Evolutionary conservation across 2,797 vertebrate species (phyloP), one percentile per base, ranked within the genome.

Genomic region (Etheostoma nigrum): DNA sequence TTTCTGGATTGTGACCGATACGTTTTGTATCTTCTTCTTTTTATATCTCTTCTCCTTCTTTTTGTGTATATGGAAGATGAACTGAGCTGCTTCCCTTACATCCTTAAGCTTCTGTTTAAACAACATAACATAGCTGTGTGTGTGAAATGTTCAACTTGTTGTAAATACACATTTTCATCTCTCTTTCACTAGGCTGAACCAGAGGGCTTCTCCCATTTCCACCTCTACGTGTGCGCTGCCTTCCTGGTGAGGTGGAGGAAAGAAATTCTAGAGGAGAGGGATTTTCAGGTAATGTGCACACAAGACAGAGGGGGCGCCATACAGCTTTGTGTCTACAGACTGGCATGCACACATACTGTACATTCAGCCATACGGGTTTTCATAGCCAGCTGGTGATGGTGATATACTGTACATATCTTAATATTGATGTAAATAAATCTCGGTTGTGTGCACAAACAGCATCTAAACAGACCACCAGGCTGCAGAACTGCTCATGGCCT

Each of bases 131-230:
- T 15, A n/a, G 21, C 64, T 61, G 15, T 49, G 40, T 47, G 30
- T 77, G 40, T 54, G 30, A 76, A 73, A 69, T 67, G 25, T 75
- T 66, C 42, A 79, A 76, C 53, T 30, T 72, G 23, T n/a, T 6
- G 19, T 57, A 62, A 54, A 78, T 67, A 16, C 67, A 42, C 30
- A 48, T 48, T 58, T 59, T 19, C 19, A 18, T 68, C 76, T 64
- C 58, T 78, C 42, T 44, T 25, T 89, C 63, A 63, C 53, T 68
- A 99, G 98, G 97, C 98, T 59, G 98, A 99, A 94, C 98, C 98
- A 18, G 98, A 99, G 89, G 98, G 98, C 23, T 99, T 99, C 94
- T 99, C 98, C 63, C 98, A 97, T 82, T 99, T 99, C 93, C 98
- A 99, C 92, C 91, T 99, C 70, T 99, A 99, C 7, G 98, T 99